Percentiles rank a stretch among this genome's conserved stretches.
Evolutionary conservation across 2,113 vertebrate genomes (phyloP).

Genomic region (Silurus meridionalis): DNA sequence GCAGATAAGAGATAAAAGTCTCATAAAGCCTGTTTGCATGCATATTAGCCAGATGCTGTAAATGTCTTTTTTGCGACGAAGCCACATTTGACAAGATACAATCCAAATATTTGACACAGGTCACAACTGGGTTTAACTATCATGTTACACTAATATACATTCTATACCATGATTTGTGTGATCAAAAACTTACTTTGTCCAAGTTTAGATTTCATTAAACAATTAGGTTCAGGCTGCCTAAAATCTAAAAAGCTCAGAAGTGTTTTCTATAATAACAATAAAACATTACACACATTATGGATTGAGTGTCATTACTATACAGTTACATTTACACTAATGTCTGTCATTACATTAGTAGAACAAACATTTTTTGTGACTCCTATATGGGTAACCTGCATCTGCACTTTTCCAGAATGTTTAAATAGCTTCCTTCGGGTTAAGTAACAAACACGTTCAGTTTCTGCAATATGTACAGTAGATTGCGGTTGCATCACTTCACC

Average conservation of each 20-base stretch:
- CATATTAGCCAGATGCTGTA: neutral
- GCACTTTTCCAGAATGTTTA: neutral
- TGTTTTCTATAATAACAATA: too few relatives aligned
- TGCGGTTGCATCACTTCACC: neutral
- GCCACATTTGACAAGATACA: neutral
- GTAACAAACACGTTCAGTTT: too few relatives aligned
- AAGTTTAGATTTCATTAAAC: too few relatives aligned
- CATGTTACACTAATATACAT: neutral
- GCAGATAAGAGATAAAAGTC: constrained; percentile 1
- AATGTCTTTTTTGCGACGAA: neutral
- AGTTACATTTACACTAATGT: neutral
- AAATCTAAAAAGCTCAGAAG: too few relatives aligned
- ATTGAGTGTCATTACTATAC: neutral
- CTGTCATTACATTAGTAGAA: neutral
- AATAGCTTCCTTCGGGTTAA: too few relatives aligned
- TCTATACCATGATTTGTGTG: neutral
- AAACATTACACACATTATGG: too few relatives aligned
- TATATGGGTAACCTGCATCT: neutral
- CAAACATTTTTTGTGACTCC: neutral
- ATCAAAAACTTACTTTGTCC: neutral
- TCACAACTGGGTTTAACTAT: neutral
- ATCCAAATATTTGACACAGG: neutral
- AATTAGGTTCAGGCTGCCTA: too few relatives aligned
- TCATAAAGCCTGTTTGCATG: constrained; percentile 17
- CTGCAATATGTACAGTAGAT: neutral